Percentiles rank a stretch among this genome's conserved stretches.
Evolutionary conservation across 2,113 vertebrate genomes (phyloP).

Genomic region (Clarias macrocephalus): DNA sequence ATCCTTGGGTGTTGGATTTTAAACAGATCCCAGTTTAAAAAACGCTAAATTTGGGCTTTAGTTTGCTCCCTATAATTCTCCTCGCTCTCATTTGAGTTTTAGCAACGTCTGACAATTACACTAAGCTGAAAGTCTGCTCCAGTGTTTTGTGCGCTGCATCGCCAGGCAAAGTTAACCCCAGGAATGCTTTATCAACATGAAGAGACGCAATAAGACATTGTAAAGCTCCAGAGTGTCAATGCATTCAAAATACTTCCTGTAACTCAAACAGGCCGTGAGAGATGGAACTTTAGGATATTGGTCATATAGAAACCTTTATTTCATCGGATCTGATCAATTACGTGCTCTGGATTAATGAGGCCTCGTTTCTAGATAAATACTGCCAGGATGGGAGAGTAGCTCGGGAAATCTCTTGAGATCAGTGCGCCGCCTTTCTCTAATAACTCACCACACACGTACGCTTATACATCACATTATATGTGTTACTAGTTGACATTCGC

Average conservation of each 20-base stretch:
- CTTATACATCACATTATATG: not conserved
- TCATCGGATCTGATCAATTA: constrained; percentile 52
- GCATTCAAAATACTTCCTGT: not conserved
- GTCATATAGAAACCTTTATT: constrained; percentile 36
- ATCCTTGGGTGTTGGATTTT: too few species aligned
- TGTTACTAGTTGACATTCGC: not conserved
- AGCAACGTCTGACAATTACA: not conserved
- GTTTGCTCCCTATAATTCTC: not conserved
- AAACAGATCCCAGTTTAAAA: not conserved
- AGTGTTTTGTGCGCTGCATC: not conserved
- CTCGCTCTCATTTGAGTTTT: not conserved
- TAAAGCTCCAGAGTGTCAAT: constrained; percentile 13
- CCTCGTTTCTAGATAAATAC: not conserved
- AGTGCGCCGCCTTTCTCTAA: not conserved
- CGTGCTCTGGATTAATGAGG: not conserved
- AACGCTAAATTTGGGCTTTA: not conserved
- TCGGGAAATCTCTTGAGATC: constrained; percentile 7
- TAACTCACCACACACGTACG: not conserved
- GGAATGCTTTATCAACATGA: not conserved
- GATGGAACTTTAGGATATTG: not conserved
- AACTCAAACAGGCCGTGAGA: not conserved
- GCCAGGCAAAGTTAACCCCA: not conserved
- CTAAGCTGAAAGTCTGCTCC: not conserved
- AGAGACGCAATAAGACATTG: not conserved
- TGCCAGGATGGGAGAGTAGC: not conserved